phyloP scores from a whole-genome alignment of 2,888 invertebrate genomes.

The Hyppa rectilinea region DNA sequence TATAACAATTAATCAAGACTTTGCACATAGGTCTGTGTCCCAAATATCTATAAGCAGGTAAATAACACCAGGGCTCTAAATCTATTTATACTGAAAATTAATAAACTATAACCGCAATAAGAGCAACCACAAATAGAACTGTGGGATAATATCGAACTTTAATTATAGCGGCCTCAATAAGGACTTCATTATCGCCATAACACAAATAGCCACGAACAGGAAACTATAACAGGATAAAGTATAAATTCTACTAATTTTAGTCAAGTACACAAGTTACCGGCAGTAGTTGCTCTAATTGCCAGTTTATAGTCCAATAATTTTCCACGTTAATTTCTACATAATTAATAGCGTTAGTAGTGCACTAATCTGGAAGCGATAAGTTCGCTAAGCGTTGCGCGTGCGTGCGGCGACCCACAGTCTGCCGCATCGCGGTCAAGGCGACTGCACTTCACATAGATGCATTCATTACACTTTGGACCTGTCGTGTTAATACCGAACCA shows the following conservation, averaged over 20 bases:
- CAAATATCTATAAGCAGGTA: conserved; percentile 34
- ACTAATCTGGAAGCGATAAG: conserved; percentile 53
- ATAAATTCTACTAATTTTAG: conserved; percentile 7
- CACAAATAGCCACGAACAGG: conserved; percentile 19
- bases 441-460: conserved; percentile 54
- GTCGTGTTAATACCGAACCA: conserved; percentile 1
- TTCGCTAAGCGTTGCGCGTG: conserved; percentile 50
- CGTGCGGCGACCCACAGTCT: conserved; percentile 71
- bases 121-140: conserved; percentile 26
- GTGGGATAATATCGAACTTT: neutral
- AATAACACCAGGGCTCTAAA: conserved; percentile 10
- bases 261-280: neutral
- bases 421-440: conserved; percentile 71
- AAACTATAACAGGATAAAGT: conserved; percentile 31
- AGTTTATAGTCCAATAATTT: conserved; percentile 22
- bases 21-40: neutral
- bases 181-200: conserved; percentile 10
- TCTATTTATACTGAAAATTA: conserved; percentile 19
- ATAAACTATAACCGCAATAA: conserved; percentile 13
- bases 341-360: conserved; percentile 15
- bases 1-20: neutral
- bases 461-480: conserved; percentile 50
- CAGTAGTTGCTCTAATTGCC: conserved; percentile 2
- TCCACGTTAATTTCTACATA: conserved; percentile 23
- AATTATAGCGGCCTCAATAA: conserved; percentile 28